Percentiles rank a stretch among this genome's conserved stretches.
These are phyloP conservation scores for Leucosticte australis DNA, from an alignment of 2,113 vertebrate genomes.

Conservation along the genomic window DNA sequence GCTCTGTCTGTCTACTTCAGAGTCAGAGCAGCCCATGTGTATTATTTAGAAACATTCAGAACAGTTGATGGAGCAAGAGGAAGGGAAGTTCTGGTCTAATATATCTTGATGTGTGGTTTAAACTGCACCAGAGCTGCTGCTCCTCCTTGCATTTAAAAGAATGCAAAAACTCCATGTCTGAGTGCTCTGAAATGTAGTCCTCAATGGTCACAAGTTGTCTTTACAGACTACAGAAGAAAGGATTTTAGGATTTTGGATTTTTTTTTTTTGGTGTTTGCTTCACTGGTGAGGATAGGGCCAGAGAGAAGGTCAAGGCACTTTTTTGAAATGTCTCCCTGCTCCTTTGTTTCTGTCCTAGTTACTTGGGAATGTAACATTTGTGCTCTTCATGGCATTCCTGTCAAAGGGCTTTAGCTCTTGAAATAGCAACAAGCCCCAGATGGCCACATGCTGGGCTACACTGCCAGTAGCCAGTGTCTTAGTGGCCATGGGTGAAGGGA, in stretches of 20 bases:
- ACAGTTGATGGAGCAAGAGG: not conserved
- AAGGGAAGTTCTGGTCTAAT: not conserved
- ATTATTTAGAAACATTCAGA: not conserved
- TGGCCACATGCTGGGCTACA: not conserved
- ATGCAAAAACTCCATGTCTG: not conserved
- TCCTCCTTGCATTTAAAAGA: not conserved
- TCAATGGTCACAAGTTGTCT: not conserved
- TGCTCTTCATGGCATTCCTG: not conserved
- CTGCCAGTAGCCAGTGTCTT: not conserved
- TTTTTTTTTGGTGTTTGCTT: not conserved
- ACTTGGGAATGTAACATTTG: fast-evolving
- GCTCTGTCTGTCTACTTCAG: not conserved
- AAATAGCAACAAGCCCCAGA: not conserved
- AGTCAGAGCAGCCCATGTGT: not conserved
- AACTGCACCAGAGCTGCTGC: not conserved
- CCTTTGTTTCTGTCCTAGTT: not conserved
- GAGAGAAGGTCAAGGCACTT: not conserved
- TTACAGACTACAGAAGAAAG: not conserved
- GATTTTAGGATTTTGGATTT: not conserved
- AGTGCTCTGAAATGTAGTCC: not conserved
- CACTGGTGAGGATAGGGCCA: not conserved
- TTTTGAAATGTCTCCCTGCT: not conserved
- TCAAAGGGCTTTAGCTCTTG: not conserved
- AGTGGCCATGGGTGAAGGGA: not conserved
- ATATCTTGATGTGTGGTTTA: not conserved